These are phyloP conservation scores for Anguilla japonica DNA, from an alignment of 2,113 vertebrate species.

Conservation along the genomic window DNA sequence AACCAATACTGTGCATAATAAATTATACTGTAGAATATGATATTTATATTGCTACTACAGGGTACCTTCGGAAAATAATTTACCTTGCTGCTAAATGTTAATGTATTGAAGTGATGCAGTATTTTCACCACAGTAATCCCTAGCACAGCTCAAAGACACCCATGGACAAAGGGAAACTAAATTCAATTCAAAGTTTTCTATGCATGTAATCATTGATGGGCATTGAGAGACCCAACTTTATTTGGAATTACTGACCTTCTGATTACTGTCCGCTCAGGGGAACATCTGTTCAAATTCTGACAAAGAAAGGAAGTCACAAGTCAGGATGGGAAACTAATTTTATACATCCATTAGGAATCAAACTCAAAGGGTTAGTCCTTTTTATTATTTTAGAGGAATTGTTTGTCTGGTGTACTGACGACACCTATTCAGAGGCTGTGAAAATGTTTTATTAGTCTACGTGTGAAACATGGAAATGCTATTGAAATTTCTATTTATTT, in stretches of 20 bases:
- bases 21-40: not conserved
- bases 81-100: not conserved
- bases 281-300: conserved; percentile 63
- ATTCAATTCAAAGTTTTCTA: conserved; percentile 24
- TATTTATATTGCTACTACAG: no score
- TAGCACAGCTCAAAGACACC: not conserved
- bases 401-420: conserved; percentile 5
- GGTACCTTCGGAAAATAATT: no score
- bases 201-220: conserved; percentile 45
- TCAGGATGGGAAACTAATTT: conserved; percentile 38
- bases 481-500: not conserved
- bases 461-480: not conserved
- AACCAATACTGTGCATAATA: not conserved
- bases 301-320: conserved; percentile 59
- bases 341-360: conserved; percentile 47
- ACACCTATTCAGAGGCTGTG: not conserved
- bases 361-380: conserved; percentile 45
- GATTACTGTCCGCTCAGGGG: conserved; percentile 53
- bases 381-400: conserved; percentile 47
- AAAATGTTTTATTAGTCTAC: not conserved
- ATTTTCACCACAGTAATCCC: not conserved
- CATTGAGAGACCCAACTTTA: conserved; percentile 31
- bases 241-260: conserved; percentile 60
- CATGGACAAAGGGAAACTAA: not conserved
- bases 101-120: conserved; percentile 9